Evolutionary conservation across 2,888 invertebrate genomes (phyloP).

Genomic region (Alloscopus bannaensis): DNA sequence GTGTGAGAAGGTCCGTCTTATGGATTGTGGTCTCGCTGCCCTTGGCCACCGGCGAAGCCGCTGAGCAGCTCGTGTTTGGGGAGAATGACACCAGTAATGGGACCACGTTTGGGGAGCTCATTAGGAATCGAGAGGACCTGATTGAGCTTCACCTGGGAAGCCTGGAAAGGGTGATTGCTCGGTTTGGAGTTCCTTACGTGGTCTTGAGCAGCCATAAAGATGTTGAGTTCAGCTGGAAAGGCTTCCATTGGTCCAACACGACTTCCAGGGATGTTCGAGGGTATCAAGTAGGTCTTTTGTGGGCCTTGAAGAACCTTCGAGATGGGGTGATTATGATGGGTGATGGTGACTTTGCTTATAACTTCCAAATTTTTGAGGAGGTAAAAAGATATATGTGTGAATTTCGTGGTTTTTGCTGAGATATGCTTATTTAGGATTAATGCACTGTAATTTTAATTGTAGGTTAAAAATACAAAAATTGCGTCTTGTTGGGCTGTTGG

Average conservation of each 20-base stretch:
- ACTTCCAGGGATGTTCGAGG: neutral
- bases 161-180: constrained; percentile 14
- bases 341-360: constrained; percentile 34
- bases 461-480: constrained; percentile 39
- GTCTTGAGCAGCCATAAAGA: constrained; percentile 20
- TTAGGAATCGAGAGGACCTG: neutral
- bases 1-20: constrained; percentile 37
- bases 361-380: constrained; percentile 49
- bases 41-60: neutral
- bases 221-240: constrained; percentile 4
- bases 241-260: neutral
- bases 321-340: constrained; percentile 51
- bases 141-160: neutral
- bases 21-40: constrained; percentile 56
- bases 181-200: constrained; percentile 49
- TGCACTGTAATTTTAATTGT: neutral
- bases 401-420: neutral
- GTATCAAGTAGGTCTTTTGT: constrained; percentile 40
- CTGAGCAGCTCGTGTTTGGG: neutral
- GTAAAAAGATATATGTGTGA: no score
- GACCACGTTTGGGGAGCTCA: constrained; percentile 7
- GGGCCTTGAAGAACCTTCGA: constrained; percentile 33
- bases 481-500: constrained; percentile 56
- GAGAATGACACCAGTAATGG: neutral
- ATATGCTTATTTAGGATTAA: neutral